These are phyloP conservation scores for Odontesthes bonariensis DNA, from an alignment of 2,113 vertebrate genomes.

Conservation along the genomic window DNA sequence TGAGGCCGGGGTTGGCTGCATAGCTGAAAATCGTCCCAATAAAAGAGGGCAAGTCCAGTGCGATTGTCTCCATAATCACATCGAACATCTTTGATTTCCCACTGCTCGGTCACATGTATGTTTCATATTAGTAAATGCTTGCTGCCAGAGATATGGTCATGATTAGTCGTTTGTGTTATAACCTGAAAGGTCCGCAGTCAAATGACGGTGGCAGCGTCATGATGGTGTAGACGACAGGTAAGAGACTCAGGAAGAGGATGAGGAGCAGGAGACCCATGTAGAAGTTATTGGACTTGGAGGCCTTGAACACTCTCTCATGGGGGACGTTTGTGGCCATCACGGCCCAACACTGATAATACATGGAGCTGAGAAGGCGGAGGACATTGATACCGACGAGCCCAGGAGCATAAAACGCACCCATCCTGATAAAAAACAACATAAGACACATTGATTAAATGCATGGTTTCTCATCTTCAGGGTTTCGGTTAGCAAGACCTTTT, in stretches of 20 bases:
- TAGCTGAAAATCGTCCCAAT: slow-evolving; percentile 94
- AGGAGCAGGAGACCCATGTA: slow-evolving; percentile 97
- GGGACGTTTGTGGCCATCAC: slow-evolving; percentile 98
- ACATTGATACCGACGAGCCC: slow-evolving; percentile 97
- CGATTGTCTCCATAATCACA: slow-evolving; percentile 94
- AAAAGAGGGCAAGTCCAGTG: slow-evolving; percentile 92
- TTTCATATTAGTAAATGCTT: not conserved
- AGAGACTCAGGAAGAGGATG: slow-evolving; percentile 95
- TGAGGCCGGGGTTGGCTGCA: slow-evolving; percentile 94
- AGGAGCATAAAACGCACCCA: slow-evolving; percentile 98
- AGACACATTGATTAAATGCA: not conserved
- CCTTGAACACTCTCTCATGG: slow-evolving; percentile 96
- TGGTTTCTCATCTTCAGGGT: not conserved
- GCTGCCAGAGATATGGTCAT: too few relatives aligned
- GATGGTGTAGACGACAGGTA: slow-evolving; percentile 97
- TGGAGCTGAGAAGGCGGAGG: slow-evolving; percentile 94
- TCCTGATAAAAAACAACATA: slow-evolving; percentile 73
- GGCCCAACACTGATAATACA: slow-evolving; percentile 99
- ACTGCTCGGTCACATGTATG: slow-evolving; percentile 71
- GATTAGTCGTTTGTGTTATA: not conserved
- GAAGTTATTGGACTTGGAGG: slow-evolving; percentile 98
- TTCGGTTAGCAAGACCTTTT: not conserved
- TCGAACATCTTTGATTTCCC: slow-evolving; percentile 95
- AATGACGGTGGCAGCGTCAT: slow-evolving; percentile 97
- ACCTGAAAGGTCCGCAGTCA: slow-evolving; percentile 97